Conservation (phyloP, 2,113 vertebrate species). For the Apaloderma vittatum region DNA sequence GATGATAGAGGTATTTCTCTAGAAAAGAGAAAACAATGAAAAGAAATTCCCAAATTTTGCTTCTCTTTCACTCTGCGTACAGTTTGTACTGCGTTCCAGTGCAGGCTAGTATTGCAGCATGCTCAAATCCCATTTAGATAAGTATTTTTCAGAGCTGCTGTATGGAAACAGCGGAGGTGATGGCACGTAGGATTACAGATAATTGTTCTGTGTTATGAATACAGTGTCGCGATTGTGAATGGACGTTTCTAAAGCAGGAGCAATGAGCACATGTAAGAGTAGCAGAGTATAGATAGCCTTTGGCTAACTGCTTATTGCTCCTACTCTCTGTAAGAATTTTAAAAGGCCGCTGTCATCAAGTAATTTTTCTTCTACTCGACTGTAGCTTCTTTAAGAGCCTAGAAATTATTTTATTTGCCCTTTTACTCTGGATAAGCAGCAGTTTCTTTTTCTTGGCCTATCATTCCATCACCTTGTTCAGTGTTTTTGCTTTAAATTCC, state of each 20-base stretch:
- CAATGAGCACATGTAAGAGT: not conserved
- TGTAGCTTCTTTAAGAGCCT: slow-evolving; percentile 53
- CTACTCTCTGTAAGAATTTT: not conserved
- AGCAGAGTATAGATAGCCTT: slow-evolving; percentile 20
- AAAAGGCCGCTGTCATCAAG: slow-evolving; percentile 59
- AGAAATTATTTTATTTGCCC: slow-evolving; percentile 58
- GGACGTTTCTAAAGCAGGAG: slow-evolving; percentile 16
- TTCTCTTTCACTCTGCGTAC: not conserved
- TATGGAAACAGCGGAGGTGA: not conserved
- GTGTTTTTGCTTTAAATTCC: slow-evolving; percentile 51
- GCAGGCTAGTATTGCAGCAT: not conserved
- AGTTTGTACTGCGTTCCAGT: not conserved
- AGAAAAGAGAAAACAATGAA: not conserved
- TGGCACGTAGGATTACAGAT: slow-evolving; percentile 2
- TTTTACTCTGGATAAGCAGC: slow-evolving; percentile 56
- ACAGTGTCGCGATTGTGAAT: not conserved
- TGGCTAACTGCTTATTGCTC: slow-evolving; percentile 19
- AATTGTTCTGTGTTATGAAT: not conserved
- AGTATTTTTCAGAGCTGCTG: slow-evolving; percentile 20
- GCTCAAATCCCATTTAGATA: not conserved
- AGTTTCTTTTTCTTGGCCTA: slow-evolving; percentile 69
- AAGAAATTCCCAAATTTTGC: not conserved
- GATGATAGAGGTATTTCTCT: not conserved
- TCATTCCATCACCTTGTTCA: not conserved
- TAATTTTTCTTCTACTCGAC: slow-evolving; percentile 58